Percentiles rank a stretch among this genome's conserved stretches.
Evolutionary conservation across 2,113 vertebrate genomes (phyloP).

Genomic region (Xiphophorus couchianus): DNA sequence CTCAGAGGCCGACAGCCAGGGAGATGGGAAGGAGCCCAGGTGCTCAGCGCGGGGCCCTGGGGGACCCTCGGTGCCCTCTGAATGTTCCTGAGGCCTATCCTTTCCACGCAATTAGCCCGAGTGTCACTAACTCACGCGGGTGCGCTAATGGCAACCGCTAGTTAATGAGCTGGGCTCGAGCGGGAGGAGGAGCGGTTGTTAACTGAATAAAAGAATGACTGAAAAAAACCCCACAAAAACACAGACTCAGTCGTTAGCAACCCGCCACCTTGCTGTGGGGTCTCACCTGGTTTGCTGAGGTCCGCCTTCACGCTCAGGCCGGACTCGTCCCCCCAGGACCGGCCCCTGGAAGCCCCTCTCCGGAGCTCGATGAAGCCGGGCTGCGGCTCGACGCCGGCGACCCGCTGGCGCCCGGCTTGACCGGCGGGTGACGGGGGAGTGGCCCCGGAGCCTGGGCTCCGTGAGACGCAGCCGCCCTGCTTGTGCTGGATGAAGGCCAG

Average conservation of each 20-base stretch:
- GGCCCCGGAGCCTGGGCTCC: slow-evolving; percentile 20
- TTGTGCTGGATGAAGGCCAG: slow-evolving; percentile 85
- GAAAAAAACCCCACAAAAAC: slow-evolving; percentile 40
- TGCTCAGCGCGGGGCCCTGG: slow-evolving; percentile 53
- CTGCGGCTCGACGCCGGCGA: slow-evolving; percentile 19
- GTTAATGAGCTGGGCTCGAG: slow-evolving; percentile 81
- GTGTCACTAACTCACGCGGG: slow-evolving; percentile 78
- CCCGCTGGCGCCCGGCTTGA: slow-evolving; percentile 30
- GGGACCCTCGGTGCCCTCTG: slow-evolving; percentile 60
- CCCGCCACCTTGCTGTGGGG: slow-evolving; percentile 47
- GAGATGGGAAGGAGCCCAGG: slow-evolving; percentile 77
- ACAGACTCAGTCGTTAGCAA: slow-evolving; percentile 77
- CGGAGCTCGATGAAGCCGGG: slow-evolving; percentile 76
- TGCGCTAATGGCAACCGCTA: slow-evolving; percentile 79
- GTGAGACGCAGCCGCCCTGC: slow-evolving; percentile 74
- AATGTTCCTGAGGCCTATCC: slow-evolving; percentile 74
- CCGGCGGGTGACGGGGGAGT: slow-evolving; percentile 78
- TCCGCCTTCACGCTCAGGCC: slow-evolving; percentile 68
- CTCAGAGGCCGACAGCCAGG: slow-evolving; percentile 80
- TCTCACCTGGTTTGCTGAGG: slow-evolving; percentile 76
- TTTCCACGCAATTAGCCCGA: slow-evolving; percentile 81
- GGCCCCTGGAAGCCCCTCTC: slow-evolving; percentile 52
- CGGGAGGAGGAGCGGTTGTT: slow-evolving; percentile 40
- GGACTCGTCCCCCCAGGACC: slow-evolving; percentile 65
- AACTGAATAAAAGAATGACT: slow-evolving; percentile 49